Conservation (phyloP, 2,113 vertebrate genomes). For the Anoplopoma fimbria region DNA sequence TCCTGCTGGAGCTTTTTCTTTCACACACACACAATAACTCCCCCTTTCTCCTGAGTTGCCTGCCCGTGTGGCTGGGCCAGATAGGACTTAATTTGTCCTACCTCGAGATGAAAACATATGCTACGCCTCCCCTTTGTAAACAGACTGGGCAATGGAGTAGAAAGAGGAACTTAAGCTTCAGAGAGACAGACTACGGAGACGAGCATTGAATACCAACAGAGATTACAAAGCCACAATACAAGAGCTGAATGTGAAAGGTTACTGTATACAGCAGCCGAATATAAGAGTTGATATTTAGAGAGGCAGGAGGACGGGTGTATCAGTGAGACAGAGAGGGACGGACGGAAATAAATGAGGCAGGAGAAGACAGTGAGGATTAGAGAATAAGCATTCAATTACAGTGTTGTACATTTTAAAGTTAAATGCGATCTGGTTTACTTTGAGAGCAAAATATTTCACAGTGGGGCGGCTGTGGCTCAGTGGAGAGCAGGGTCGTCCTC, state of each 20-base stretch:
- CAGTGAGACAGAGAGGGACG: neutral
- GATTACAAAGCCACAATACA: slow-evolving; percentile 46
- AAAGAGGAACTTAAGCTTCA: slow-evolving; percentile 55
- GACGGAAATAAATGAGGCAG: neutral
- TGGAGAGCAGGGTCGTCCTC: too few species aligned
- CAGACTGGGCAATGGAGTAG: slow-evolving; percentile 55
- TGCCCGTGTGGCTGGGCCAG: slow-evolving; percentile 45
- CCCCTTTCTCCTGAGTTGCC: slow-evolving; percentile 16
- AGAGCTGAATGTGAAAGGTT: slow-evolving; percentile 57
- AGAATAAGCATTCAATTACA: slow-evolving; percentile 27
- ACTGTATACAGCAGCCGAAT: slow-evolving; percentile 44
- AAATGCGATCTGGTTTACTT: too few species aligned
- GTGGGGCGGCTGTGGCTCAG: too few species aligned
- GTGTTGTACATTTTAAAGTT: too few species aligned
- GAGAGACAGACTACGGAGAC: slow-evolving; percentile 36
- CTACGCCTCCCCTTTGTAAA: slow-evolving; percentile 58
- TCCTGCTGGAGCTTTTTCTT: too few species aligned
- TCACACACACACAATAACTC: neutral
- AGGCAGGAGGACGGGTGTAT: neutral
- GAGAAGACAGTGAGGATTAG: slow-evolving; percentile 8
- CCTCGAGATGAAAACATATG: slow-evolving; percentile 65
- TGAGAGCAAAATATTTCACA: too few species aligned
- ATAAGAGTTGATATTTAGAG: slow-evolving; percentile 24
- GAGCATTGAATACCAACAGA: slow-evolving; percentile 57
- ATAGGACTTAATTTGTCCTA: slow-evolving; percentile 69